These are phyloP conservation scores for Geodia barretti DNA, from an alignment of 37 sponge, comb jelly and placozoan species.

Conservation along the genomic window DNA sequence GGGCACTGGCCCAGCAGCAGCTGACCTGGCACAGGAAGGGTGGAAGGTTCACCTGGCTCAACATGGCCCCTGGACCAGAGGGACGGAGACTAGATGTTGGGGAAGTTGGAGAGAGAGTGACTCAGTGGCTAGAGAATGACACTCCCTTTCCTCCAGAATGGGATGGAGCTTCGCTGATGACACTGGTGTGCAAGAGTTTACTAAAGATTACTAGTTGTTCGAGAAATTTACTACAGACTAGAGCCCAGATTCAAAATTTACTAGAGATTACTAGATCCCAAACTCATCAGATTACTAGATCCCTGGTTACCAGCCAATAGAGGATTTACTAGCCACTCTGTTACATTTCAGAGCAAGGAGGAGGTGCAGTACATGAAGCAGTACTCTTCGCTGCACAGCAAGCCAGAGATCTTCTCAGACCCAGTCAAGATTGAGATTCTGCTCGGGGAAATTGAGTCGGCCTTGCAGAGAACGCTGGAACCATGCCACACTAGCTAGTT, in stretches of 20 bases:
- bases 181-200: constrained; percentile 30
- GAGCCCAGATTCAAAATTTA: too few relatives aligned
- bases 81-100: constrained; percentile 21
- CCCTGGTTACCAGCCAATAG: too few relatives aligned
- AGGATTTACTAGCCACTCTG: too few relatives aligned
- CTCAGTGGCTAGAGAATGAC: constrained; percentile 46
- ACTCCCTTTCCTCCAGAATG: constrained; percentile 46
- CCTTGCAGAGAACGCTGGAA: neutral
- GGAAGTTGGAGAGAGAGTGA: constrained; percentile 36
- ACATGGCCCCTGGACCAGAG: constrained; percentile 47
- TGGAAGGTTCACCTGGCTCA: constrained; percentile 66
- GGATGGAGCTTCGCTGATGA: constrained; percentile 60
- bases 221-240: too few relatives aligned
- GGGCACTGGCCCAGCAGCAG: constrained; percentile 61
- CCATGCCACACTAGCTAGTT: neutral
- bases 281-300: too few relatives aligned
- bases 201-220: too few relatives aligned
- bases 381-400: constrained; percentile 11
- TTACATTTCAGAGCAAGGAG: neutral
- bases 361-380: neutral
- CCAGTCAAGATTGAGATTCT: neutral
- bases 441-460: neutral
- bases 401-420: constrained; percentile 5
- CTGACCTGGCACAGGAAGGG: constrained; percentile 59
- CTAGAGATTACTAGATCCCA: too few relatives aligned